A percentile compares a stretch with the other conserved stretches of the same genome.
phyloP scores from a whole-genome alignment of 2,797 vertebrate species.

The Scarus forsteni region DNA sequence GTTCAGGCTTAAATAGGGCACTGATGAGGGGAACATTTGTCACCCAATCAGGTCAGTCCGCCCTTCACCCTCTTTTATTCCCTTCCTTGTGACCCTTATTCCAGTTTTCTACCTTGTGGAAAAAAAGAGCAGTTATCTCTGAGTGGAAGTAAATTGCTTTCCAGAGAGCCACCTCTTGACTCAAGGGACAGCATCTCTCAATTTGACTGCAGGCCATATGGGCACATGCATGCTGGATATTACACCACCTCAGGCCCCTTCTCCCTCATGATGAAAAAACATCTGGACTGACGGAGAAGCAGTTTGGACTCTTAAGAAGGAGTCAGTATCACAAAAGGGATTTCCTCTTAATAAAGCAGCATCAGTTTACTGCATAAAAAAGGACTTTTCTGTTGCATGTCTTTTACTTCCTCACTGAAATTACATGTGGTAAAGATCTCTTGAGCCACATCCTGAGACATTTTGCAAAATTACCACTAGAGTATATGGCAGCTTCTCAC shows the following conservation, averaged over 20 bases:
- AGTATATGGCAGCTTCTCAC: background rate
- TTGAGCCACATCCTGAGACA: slow-evolving; percentile 17
- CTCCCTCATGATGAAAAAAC: slow-evolving; percentile 2
- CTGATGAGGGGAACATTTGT: background rate
- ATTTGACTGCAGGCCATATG: slow-evolving; percentile 1
- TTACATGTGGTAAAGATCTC: slow-evolving; percentile 38
- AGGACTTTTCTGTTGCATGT: slow-evolving; percentile 1
- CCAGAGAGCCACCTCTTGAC: background rate
- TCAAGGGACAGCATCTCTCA: slow-evolving; percentile 46
- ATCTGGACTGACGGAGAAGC: slow-evolving; percentile 2
- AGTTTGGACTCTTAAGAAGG: slow-evolving; percentile 8
- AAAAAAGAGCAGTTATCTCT: slow-evolving; percentile 8
- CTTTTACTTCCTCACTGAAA: background rate
- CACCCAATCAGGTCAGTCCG: slow-evolving; percentile 7
- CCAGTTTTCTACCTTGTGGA: slow-evolving; percentile 11
- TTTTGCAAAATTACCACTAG: slow-evolving; percentile 40
- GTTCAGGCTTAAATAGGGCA: background rate
- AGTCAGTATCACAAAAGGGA: background rate
- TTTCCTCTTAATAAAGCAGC: background rate
- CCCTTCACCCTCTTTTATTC: slow-evolving; percentile 4
- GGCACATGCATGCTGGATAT: slow-evolving; percentile 43
- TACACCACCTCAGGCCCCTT: slow-evolving; percentile 41
- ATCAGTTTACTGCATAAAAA: background rate
- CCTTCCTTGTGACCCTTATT: slow-evolving; percentile 1
- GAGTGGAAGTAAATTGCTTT: slow-evolving; percentile 30